phyloP scores from a whole-genome alignment of 1,140 invertebrate species.

The Paramacrobiotus metropolitanus region DNA sequence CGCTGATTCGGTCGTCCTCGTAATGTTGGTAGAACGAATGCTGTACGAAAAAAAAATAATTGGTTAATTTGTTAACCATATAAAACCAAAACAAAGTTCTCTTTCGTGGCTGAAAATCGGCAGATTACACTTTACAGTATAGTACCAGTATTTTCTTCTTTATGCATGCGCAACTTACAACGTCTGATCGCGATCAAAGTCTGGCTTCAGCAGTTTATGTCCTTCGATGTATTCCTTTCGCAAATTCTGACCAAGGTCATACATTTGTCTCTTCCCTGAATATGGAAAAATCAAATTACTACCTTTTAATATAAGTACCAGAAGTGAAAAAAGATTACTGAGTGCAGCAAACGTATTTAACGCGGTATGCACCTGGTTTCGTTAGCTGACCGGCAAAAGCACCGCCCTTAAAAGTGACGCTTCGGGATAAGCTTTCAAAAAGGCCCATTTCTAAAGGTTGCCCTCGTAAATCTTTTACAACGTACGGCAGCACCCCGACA shows the following conservation, averaged over 20 bases:
- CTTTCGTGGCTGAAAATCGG: background rate
- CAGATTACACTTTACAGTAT: background rate
- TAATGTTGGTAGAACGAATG: conserved; percentile 15
- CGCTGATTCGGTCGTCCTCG: conserved; percentile 14
- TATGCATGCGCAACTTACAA: conserved; percentile 2
- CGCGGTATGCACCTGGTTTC: conserved; percentile 11
- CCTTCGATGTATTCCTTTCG: conserved; percentile 13
- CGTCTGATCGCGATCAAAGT: conserved; percentile 5
- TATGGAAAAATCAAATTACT: background rate
- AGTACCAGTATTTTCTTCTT: background rate
- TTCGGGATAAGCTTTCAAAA: background rate
- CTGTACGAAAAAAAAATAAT: conserved; percentile 12
- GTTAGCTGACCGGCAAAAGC: conserved; percentile 13
- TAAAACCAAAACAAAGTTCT: background rate
- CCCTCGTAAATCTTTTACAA: background rate
- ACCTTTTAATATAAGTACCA: background rate
- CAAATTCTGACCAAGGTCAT: conserved; percentile 12
- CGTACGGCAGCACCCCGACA: background rate
- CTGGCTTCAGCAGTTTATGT: conserved; percentile 8
- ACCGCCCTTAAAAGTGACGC: conserved; percentile 13
- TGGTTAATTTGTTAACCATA: too few species aligned
- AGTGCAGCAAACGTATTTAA: background rate
- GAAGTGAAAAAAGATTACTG: too few species aligned
- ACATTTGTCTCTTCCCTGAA: conserved; percentile 13
- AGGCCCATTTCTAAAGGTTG: background rate